Evolutionary conservation across 2,113 vertebrate species (phyloP).

Genomic region (Podilymbus podiceps): DNA sequence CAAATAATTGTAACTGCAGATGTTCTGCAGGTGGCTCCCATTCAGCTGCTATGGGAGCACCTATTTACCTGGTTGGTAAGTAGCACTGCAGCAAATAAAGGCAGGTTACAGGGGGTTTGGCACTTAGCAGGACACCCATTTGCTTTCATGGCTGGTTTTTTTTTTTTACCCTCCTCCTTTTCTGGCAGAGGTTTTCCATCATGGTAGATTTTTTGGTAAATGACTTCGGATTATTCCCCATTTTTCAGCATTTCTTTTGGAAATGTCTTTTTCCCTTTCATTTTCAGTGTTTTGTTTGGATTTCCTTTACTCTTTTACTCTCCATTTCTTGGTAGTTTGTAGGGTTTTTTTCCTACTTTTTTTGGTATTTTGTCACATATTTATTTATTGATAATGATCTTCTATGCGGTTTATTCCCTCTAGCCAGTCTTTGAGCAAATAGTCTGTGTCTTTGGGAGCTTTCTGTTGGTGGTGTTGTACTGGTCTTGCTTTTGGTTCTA

Average conservation of each 20-base stretch:
- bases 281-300: not conserved
- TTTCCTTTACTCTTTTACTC: not conserved
- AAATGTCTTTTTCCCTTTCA: not conserved
- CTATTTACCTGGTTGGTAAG: not conserved
- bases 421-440: not conserved
- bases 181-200: not conserved
- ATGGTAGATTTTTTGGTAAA: not conserved
- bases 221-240: not conserved
- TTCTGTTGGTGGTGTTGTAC: not conserved
- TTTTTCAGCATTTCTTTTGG: not conserved
- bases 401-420: not conserved
- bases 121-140: not conserved
- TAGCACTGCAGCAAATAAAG: not conserved
- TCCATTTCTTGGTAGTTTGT: not conserved
- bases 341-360: rapidly evolving
- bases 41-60: not conserved
- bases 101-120: not conserved
- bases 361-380: not conserved
- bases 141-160: not conserved
- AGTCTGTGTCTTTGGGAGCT: not conserved
- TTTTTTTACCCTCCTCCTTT: not conserved
- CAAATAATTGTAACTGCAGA: not conserved
- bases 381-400: not conserved
- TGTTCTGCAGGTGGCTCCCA: not conserved
- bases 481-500: not conserved